Conservation (phyloP, 1,140 invertebrate species). For the Drosophila melanica region DNA sequence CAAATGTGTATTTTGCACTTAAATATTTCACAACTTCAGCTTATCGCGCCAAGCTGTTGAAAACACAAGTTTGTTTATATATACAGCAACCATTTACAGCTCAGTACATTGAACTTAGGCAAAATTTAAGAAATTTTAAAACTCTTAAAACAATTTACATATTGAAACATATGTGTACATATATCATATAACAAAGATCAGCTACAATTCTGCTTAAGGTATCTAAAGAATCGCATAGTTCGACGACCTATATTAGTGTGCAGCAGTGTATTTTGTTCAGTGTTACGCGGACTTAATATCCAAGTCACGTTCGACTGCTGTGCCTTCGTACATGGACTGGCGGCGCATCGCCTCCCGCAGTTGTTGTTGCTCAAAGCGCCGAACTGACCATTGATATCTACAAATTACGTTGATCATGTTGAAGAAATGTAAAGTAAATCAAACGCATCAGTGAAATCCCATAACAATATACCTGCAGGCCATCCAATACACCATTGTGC, state of each 20-base stretch:
- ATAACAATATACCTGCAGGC: constrained; percentile 81
- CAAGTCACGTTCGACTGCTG: constrained; percentile 67
- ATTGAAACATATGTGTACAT: background rate
- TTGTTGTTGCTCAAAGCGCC: constrained; percentile 84
- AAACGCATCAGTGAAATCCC: background rate
- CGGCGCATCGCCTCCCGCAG: constrained; percentile 81
- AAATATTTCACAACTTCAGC: constrained; percentile 20
- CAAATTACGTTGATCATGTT: background rate
- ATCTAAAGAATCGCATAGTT: background rate
- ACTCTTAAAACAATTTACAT: background rate
- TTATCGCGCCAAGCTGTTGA: constrained; percentile 16
- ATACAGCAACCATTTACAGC: background rate
- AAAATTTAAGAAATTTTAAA: background rate
- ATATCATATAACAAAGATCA: constrained; percentile 10
- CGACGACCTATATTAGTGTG: background rate
- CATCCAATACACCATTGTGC: constrained; percentile 86
- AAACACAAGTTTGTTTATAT: constrained; percentile 2
- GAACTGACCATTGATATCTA: constrained; percentile 84
- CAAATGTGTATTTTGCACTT: constrained; percentile 13
- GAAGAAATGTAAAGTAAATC: background rate
- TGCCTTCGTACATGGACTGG: constrained; percentile 83
- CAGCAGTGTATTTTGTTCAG: background rate
- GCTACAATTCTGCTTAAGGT: constrained; percentile 1
- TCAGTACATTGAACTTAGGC: constrained; percentile 1
- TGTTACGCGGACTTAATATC: constrained; percentile 74